phyloP scores from a whole-genome alignment of 2,888 invertebrate genomes.

The Andrena fulva region DNA sequence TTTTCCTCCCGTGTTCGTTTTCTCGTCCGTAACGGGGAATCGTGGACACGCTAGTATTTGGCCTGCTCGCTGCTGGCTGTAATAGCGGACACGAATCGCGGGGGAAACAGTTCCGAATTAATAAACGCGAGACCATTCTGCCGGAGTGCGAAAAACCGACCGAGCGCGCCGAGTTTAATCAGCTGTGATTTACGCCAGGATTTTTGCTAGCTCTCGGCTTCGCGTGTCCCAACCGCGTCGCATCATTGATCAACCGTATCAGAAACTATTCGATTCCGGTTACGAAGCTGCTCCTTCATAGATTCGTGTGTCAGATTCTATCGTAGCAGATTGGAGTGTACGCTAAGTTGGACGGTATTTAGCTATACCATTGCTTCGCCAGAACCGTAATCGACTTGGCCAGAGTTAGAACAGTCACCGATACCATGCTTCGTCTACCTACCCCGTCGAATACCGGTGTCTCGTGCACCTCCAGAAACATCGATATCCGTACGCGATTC shows the following conservation, averaged over 20 bases:
- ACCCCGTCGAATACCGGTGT: too few species aligned
- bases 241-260: neutral
- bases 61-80: neutral
- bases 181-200: slow-evolving; percentile 33
- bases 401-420: too few species aligned
- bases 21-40: neutral
- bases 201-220: slow-evolving; percentile 2
- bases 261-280: too few species aligned
- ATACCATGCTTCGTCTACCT: too few species aligned
- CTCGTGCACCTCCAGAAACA: too few species aligned
- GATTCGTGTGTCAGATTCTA: too few species aligned
- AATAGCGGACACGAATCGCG: slow-evolving; percentile 29
- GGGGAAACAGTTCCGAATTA: slow-evolving; percentile 23
- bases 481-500: too few species aligned
- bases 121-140: slow-evolving; percentile 18
- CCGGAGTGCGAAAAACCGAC: neutral
- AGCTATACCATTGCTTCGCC: too few species aligned
- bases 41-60: slow-evolving; percentile 9
- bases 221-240: neutral
- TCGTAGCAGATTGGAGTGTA: too few species aligned
- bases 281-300: too few species aligned
- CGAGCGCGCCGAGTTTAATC: slow-evolving; percentile 21
- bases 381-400: too few species aligned
- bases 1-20: neutral
- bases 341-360: too few species aligned